These are phyloP conservation scores for Chironex yamaguchii DNA, from an alignment of 30 jellyfish, hydroid and myxozoan genomes.

Conservation along the genomic window DNA sequence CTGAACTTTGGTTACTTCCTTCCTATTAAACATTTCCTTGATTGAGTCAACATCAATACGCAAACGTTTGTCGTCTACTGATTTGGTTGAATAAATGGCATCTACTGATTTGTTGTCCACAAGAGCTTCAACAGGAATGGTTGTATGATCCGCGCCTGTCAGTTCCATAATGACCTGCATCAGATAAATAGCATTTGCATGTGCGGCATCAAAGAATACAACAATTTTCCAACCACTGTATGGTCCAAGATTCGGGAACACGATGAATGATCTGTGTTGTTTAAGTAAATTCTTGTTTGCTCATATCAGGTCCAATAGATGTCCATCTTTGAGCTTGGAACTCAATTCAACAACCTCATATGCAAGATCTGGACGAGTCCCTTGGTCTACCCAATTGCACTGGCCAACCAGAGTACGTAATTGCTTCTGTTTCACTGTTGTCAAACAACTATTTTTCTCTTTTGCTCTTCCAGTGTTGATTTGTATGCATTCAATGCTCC, in stretches of 20 bases:
- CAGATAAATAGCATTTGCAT: neutral
- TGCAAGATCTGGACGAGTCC: conserved; percentile 55
- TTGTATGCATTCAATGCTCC: neutral
- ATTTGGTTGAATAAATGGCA: conserved; percentile 11
- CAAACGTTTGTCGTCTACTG: conserved; percentile 34
- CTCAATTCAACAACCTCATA: conserved; percentile 43
- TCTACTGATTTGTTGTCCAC: neutral
- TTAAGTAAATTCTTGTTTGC: conserved; percentile 11
- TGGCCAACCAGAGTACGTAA: conserved; percentile 37
- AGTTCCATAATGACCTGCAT: no score
- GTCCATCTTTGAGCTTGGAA: neutral
- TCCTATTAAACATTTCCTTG: conserved; percentile 33
- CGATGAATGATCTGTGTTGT: neutral
- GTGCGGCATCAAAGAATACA: conserved; percentile 2
- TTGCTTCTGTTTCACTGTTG: neutral
- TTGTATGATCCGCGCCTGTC: neutral
- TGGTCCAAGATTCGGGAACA: neutral
- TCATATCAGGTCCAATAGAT: neutral
- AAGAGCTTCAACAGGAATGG: neutral
- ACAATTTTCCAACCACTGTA: neutral
- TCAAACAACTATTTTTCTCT: neutral
- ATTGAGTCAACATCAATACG: conserved; percentile 40
- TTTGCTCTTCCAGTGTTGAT: conserved; percentile 8
- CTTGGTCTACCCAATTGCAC: conserved; percentile 18
- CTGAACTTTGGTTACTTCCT: conserved; percentile 33